Evolutionary conservation across 2,797 vertebrate genomes (phyloP).

Genomic region (Cetoscarus ocellatus): DNA sequence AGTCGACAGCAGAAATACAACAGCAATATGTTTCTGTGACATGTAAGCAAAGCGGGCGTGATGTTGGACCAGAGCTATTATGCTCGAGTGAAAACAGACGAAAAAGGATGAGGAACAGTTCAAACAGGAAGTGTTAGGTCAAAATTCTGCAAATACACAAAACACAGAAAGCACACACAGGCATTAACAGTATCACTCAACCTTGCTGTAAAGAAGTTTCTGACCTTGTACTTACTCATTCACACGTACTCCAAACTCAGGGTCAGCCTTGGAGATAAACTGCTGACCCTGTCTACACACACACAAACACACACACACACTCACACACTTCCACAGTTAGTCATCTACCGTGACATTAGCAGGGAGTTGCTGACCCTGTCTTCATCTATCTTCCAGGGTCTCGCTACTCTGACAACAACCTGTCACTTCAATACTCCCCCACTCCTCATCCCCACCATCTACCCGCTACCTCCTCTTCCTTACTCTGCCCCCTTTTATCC

Average conservation of each 20-base stretch:
- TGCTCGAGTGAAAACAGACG: conserved; percentile 24
- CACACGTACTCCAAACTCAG: conserved; percentile 13
- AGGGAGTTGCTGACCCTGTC: conserved; percentile 67
- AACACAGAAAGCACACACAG: conserved; percentile 2
- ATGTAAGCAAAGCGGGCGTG: conserved; percentile 11
- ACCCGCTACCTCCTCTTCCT: not conserved
- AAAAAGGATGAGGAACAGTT: conserved; percentile 14
- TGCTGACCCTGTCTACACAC: conserved; percentile 45
- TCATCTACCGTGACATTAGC: conserved; percentile 65
- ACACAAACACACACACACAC: conserved; percentile 9
- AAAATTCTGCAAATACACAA: conserved; percentile 9
- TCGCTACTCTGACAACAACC: conserved; percentile 65
- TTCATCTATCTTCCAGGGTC: conserved; percentile 68
- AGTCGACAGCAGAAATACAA: conserved; percentile 6
- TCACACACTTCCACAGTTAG: conserved; percentile 41
- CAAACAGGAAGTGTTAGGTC: conserved; percentile 18
- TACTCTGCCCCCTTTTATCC: not conserved
- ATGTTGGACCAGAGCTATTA: not conserved
- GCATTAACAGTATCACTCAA: conserved; percentile 1
- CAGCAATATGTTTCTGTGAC: conserved; percentile 25
- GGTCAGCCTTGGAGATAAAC: conserved; percentile 36
- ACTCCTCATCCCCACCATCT: conserved; percentile 21
- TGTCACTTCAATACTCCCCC: conserved; percentile 62
- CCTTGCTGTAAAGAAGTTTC: conserved; percentile 17
- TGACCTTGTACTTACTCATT: conserved; percentile 39